These are phyloP conservation scores for Yponomeuta plumbellus DNA, from an alignment of 2,888 invertebrate species.

Conservation along the genomic window DNA sequence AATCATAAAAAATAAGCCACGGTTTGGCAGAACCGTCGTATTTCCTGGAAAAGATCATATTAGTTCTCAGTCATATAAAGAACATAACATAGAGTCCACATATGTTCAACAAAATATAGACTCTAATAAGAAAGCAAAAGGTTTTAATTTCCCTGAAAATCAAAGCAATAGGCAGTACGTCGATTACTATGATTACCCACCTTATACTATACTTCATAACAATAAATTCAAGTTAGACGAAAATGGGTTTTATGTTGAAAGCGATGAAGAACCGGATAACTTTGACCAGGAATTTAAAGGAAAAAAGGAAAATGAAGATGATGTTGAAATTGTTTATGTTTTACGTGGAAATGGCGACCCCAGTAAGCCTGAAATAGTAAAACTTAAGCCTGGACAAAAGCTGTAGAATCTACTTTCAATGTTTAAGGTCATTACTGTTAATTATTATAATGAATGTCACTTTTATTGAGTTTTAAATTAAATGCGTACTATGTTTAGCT, in stretches of 20 bases:
- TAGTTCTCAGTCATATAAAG: constrained; percentile 1
- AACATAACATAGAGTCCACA: not conserved
- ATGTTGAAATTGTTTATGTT: constrained; percentile 52
- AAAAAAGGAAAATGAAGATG: constrained; percentile 28
- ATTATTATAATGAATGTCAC: not conserved
- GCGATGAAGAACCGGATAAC: constrained; percentile 11
- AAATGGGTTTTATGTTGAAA: constrained; percentile 17
- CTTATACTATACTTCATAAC: constrained; percentile 43
- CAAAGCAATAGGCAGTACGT: constrained; percentile 25
- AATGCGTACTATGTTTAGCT: not conserved
- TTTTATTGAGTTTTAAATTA: constrained; percentile 1
- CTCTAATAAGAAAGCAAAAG: constrained; percentile 23
- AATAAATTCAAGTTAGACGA: constrained; percentile 15
- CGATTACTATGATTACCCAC: constrained; percentile 24
- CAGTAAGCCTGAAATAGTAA: constrained; percentile 60
- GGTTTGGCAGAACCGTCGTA: constrained; percentile 29
- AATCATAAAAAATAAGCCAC: constrained; percentile 18
- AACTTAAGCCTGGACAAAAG: constrained; percentile 48
- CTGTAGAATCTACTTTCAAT: not conserved
- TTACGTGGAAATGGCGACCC: constrained; percentile 69
- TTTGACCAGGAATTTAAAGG: constrained; percentile 7
- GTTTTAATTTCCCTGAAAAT: constrained; percentile 39
- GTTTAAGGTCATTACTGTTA: not conserved
- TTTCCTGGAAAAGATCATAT: constrained; percentile 28
- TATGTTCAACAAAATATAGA: constrained; percentile 10